These are phyloP conservation scores for Phalloptychus januarius DNA, from an alignment of 2,797 vertebrate species.

Conservation along the genomic window DNA sequence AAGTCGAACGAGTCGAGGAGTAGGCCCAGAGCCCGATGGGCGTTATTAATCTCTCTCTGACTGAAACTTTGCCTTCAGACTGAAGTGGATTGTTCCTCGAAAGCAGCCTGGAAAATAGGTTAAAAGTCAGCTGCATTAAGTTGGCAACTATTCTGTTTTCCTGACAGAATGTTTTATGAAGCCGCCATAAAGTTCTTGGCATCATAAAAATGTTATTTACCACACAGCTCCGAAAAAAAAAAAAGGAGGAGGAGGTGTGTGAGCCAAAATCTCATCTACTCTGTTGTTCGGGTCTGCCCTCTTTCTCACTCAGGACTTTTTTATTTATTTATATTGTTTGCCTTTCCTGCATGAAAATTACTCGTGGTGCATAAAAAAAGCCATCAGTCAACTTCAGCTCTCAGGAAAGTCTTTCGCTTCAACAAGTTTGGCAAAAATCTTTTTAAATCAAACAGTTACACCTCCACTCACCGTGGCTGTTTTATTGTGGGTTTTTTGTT, in stretches of 20 bases:
- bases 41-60: conserved; percentile 19
- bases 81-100: conserved; percentile 21
- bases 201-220: conserved; percentile 68
- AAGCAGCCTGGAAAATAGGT: conserved; percentile 8
- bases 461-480: conserved; percentile 29
- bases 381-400: conserved; percentile 34
- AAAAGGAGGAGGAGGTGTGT: neutral
- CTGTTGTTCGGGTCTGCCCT: conserved; percentile 25
- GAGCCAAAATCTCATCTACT: conserved; percentile 34
- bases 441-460: conserved; percentile 29
- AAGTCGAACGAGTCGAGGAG: neutral
- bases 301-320: conserved; percentile 39
- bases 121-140: conserved; percentile 12
- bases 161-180: conserved; percentile 55
- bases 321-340: conserved; percentile 64
- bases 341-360: conserved; percentile 49
- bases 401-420: conserved; percentile 23
- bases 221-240: conserved; percentile 26
- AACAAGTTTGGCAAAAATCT: conserved; percentile 21
- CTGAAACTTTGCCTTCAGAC: conserved; percentile 21
- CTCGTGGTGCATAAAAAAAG: conserved; percentile 13
- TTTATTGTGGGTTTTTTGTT: neutral
- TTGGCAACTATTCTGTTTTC: conserved; percentile 17
- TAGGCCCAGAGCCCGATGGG: neutral
- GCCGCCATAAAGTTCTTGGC: conserved; percentile 61